phyloP scores from a whole-genome alignment of 1,140 invertebrate genomes.

The Bombus terrestris region DNA sequence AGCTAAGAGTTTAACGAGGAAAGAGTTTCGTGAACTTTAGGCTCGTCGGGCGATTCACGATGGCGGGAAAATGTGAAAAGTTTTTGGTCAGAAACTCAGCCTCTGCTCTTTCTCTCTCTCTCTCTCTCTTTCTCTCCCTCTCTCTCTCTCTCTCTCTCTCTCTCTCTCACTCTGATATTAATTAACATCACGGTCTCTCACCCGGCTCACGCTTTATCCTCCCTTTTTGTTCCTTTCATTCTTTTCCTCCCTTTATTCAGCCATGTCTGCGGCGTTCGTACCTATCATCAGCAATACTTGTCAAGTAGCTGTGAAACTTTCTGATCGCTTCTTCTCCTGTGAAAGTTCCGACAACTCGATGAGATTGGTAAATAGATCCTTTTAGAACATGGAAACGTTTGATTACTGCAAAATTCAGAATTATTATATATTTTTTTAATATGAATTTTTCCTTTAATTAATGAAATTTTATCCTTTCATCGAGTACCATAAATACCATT shows the following conservation, averaged over 20 bases:
- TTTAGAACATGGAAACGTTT: neutral
- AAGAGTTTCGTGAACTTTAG: slow-evolving; percentile 51
- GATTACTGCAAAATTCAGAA: neutral
- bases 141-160: neutral
- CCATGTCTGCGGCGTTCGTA: slow-evolving; percentile 1
- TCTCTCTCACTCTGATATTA: slow-evolving; percentile 50
- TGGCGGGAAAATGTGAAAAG: slow-evolving; percentile 63
- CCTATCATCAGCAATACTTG: slow-evolving; percentile 46
- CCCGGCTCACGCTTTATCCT: slow-evolving; percentile 12
- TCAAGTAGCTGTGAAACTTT: slow-evolving; percentile 35
- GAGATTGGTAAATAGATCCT: slow-evolving; percentile 8
- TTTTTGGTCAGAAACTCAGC: slow-evolving; percentile 49
- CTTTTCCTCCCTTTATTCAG: slow-evolving; percentile 34
- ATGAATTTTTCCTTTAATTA: no score
- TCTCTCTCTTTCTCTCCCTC: no score
- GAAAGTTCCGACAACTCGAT: neutral
- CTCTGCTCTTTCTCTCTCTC: neutral
- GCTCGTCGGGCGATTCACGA: slow-evolving; percentile 49
- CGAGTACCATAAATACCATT: no score
- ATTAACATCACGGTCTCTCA: slow-evolving; percentile 59
- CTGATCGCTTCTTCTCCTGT: neutral
- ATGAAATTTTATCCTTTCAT: no score
- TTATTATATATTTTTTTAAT: neutral
- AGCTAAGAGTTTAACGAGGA: slow-evolving; percentile 59
- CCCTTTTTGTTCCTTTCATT: slow-evolving; percentile 37